phyloP scores from a whole-genome alignment of 2,797 vertebrate species.

The Eulemur albifrons region DNA sequence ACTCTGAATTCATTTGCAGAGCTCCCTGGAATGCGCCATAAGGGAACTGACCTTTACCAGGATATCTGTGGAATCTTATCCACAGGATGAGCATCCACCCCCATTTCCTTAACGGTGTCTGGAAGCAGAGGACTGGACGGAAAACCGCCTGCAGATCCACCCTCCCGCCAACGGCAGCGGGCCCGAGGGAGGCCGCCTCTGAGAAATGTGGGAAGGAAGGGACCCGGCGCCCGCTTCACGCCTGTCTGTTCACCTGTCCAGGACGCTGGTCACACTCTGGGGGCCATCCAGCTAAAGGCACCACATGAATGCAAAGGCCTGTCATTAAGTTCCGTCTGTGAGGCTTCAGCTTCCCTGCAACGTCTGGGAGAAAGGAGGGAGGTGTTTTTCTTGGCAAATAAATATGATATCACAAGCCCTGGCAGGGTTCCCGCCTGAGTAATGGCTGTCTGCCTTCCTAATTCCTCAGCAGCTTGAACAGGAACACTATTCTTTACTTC shows the following conservation, averaged over 20 bases:
- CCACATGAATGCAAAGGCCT: constrained; percentile 65
- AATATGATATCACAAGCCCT: constrained; percentile 71
- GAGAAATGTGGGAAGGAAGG: not conserved
- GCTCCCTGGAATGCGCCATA: not conserved
- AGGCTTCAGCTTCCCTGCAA: constrained; percentile 72
- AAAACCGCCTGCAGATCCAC: not conserved
- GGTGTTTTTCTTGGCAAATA: constrained; percentile 81
- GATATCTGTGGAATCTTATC: not conserved
- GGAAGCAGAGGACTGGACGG: not conserved
- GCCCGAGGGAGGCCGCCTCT: not conserved
- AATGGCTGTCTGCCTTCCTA: constrained; percentile 34
- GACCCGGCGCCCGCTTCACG: not conserved
- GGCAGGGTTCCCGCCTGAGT: constrained; percentile 74
- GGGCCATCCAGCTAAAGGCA: constrained; percentile 49
- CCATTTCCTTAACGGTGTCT: not conserved
- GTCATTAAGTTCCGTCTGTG: constrained; percentile 62
- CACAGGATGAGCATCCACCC: not conserved
- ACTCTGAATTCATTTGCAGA: accelerated
- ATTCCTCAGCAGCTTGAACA: constrained; percentile 54
- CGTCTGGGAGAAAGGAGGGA: constrained; percentile 77
- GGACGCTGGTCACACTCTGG: constrained; percentile 57
- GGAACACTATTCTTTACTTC: constrained; percentile 59
- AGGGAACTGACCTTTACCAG: not conserved
- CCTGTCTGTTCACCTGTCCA: constrained; percentile 40
- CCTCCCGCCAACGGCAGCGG: not conserved